Conservation (phyloP, 2,888 invertebrate species). For the Drosophila limbata region DNA sequence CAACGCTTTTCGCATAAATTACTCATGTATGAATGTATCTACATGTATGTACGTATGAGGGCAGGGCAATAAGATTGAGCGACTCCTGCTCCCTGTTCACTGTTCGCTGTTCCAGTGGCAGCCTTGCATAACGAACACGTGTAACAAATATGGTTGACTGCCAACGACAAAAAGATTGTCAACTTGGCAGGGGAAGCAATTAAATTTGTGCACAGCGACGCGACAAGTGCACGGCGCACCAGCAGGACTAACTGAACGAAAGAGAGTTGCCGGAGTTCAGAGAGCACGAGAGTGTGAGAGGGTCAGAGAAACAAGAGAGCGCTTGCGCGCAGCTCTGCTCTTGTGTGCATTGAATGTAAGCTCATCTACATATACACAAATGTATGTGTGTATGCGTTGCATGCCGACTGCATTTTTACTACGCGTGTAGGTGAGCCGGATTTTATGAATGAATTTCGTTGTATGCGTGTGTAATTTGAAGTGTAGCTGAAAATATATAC, state of each 20-base stretch:
- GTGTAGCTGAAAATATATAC: conserved; percentile 38
- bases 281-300: conserved; percentile 14
- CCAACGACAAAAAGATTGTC: conserved; percentile 65
- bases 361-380: not conserved
- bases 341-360: conserved; percentile 7
- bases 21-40: conserved; percentile 22
- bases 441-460: conserved; percentile 74
- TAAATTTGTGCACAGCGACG: conserved; percentile 55
- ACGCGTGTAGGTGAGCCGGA: conserved; percentile 81
- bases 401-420: conserved; percentile 73
- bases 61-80: conserved; percentile 68
- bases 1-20: conserved; percentile 81
- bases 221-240: conserved; percentile 64
- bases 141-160: conserved; percentile 76
- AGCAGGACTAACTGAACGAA: conserved; percentile 64
- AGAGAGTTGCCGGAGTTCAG: conserved; percentile 28
- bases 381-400: conserved; percentile 15
- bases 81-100: conserved; percentile 34
- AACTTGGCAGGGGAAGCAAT: conserved; percentile 50
- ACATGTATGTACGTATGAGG: conserved; percentile 8
- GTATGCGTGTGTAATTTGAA: conserved; percentile 64
- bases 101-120: conserved; percentile 53
- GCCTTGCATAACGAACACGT: conserved; percentile 82
- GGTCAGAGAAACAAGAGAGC: conserved; percentile 41
- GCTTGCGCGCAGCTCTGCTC: conserved; percentile 58